These are phyloP conservation scores for Zaprionus lachaisei DNA, from an alignment of 1,140 invertebrate genomes.

Conservation along the genomic window DNA sequence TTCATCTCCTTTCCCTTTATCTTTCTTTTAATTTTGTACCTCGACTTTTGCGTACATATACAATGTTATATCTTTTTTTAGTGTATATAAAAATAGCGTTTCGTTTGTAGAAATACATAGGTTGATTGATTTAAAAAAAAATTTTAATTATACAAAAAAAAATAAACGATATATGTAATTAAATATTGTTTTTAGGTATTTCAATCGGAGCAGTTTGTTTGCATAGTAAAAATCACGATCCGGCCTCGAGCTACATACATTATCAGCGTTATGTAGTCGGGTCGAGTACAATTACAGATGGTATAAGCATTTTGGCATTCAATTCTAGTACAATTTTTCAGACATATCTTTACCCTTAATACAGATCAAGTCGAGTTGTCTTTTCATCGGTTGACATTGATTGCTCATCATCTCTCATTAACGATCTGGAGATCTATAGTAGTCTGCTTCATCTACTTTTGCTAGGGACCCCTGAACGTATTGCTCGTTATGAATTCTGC, in stretches of 20 bases:
- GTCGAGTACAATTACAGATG: conserved; percentile 37
- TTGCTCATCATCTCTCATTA: conserved; percentile 12
- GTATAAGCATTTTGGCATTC: conserved; percentile 47
- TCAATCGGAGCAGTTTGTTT: conserved; percentile 33
- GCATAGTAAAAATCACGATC: conserved; percentile 39
- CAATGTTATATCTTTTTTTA: conserved; percentile 6
- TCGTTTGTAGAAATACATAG: conserved; percentile 50
- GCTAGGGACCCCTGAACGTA: conserved; percentile 22
- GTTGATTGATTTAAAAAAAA: conserved; percentile 51
- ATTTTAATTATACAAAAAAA: conserved; percentile 27
- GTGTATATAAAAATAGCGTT: conserved; percentile 72
- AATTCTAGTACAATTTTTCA: conserved; percentile 35
- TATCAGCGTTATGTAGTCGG: conserved; percentile 39
- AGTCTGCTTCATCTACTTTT: conserved; percentile 30
- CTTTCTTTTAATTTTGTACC: background rate
- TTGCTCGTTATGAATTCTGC: conserved; percentile 18
- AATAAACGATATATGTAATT: conserved; percentile 39
- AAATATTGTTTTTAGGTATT: conserved; percentile 36
- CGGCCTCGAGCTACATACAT: conserved; percentile 37
- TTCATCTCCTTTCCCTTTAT: background rate
- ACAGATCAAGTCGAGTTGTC: conserved; percentile 15
- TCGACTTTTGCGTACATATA: conserved; percentile 37
- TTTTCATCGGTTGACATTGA: conserved; percentile 24
- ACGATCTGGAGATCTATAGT: conserved; percentile 22
- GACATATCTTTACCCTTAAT: conserved; percentile 17